Evolutionary conservation across 1,140 invertebrate genomes (phyloP).

Genomic region (Drosophila paulistorum): DNA sequence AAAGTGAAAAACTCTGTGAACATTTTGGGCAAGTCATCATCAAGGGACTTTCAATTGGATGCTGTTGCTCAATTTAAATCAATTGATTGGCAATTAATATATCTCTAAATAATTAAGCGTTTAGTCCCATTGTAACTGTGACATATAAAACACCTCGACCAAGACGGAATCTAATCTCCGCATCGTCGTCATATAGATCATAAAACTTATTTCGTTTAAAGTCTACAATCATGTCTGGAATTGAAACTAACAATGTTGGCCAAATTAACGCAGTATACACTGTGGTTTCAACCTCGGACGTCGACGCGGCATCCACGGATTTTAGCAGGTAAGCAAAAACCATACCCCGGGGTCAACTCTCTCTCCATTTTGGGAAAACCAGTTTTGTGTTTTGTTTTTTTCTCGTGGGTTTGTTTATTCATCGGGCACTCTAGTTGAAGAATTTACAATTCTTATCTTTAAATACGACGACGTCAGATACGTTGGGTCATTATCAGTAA

Average conservation of each 20-base stretch:
- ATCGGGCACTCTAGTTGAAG: background rate
- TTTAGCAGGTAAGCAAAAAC: constrained; percentile 48
- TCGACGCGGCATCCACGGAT: constrained; percentile 40
- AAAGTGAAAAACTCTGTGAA: background rate
- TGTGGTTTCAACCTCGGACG: constrained; percentile 62
- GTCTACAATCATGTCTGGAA: constrained; percentile 19
- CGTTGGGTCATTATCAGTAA: constrained; percentile 2
- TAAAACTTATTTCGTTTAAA: constrained; percentile 54
- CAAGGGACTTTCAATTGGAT: background rate
- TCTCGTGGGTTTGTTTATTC: background rate
- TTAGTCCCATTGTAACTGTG: constrained; percentile 37
- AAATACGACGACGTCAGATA: background rate
- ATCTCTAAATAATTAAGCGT: background rate
- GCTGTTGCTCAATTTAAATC: background rate
- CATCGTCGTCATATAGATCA: constrained; percentile 58
- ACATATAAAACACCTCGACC: constrained; percentile 17
- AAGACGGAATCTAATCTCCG: constrained; percentile 53
- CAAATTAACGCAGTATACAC: constrained; percentile 60
- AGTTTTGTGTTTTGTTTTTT: background rate
- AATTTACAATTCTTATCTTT: constrained; percentile 6
- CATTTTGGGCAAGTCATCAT: background rate
- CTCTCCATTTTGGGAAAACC: background rate
- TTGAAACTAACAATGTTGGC: constrained; percentile 19
- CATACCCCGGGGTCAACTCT: background rate
- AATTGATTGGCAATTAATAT: constrained; percentile 1